Percentiles rank a stretch among this genome's conserved stretches.
phyloP scores from a whole-genome alignment of 2,888 invertebrate genomes.

The Hyposoter didymator region DNA sequence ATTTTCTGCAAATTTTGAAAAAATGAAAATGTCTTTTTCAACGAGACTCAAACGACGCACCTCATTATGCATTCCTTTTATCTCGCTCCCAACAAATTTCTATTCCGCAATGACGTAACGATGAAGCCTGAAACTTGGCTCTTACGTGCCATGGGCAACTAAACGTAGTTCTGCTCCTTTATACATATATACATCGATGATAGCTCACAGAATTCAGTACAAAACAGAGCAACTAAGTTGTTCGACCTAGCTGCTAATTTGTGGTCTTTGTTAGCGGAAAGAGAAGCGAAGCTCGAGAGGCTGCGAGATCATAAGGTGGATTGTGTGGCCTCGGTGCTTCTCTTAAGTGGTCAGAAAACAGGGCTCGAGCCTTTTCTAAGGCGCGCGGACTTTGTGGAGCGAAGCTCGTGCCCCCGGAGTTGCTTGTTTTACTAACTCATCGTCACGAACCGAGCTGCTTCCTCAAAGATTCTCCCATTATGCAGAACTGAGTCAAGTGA shows the following conservation, averaged over 20 bases:
- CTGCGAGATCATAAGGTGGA: conserved; percentile 39
- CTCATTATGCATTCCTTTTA: not conserved
- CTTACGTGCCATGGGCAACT: not conserved
- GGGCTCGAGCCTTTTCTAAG: conserved; percentile 56
- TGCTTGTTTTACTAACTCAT: conserved; percentile 51
- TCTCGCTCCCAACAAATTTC: not conserved
- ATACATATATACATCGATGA: not conserved
- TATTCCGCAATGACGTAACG: conserved; percentile 46
- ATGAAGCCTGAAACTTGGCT: conserved; percentile 26
- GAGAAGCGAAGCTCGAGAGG: conserved; percentile 47
- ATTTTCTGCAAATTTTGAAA: no score
- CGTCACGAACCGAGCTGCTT: conserved; percentile 59
- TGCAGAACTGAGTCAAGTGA: conserved; percentile 71
- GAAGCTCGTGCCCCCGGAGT: conserved; percentile 51
- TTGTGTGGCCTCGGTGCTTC: conserved; percentile 45
- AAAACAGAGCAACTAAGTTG: conserved; percentile 31
- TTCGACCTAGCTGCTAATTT: conserved; percentile 72
- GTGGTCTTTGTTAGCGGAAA: conserved; percentile 76
- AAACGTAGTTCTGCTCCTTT: not conserved
- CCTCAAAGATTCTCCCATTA: conserved; percentile 67
- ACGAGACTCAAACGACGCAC: conserved; percentile 5
- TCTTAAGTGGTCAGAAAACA: conserved; percentile 71
- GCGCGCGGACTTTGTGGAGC: conserved; percentile 47
- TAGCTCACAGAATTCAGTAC: conserved; percentile 6
- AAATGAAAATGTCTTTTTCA: no score